phyloP scores from a whole-genome alignment of 2,888 invertebrate species.

The Lissonota sp. region DNA sequence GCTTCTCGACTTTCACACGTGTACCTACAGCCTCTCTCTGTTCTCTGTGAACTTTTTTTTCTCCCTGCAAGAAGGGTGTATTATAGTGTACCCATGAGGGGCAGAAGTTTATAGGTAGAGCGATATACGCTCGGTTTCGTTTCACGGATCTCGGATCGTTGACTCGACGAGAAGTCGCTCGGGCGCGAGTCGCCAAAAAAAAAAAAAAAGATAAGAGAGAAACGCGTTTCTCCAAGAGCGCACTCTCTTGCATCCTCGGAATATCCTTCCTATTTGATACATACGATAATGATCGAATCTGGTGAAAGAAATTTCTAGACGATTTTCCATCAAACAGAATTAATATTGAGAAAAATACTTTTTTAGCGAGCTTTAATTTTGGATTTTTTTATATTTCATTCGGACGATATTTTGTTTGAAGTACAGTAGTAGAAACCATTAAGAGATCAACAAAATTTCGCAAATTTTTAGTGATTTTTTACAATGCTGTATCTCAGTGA shows the following conservation, averaged over 20 bases:
- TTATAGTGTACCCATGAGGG: constrained; percentile 4
- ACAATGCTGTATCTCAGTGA: no score
- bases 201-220: neutral
- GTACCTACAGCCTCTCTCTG: constrained; percentile 14
- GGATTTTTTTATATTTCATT: no score
- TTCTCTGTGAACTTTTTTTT: constrained; percentile 28
- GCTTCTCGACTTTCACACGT: constrained; percentile 35
- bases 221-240: neutral
- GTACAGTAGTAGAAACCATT: no score
- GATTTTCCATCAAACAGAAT: neutral
- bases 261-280: constrained; percentile 11
- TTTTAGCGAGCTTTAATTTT: no score
- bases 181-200: constrained; percentile 3
- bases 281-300: neutral
- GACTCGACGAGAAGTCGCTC: constrained; percentile 14
- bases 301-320: neutral
- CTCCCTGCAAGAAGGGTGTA: neutral
- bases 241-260: neutral
- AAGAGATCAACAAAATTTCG: no score
- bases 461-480: no score
- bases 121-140: constrained; percentile 27
- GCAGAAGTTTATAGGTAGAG: neutral
- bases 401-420: no score
- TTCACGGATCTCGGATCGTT: constrained; percentile 16
- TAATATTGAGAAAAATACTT: no score